These are phyloP conservation scores for Muscicapa adusta DNA, from an alignment of 2,113 vertebrate genomes.

Conservation along the genomic window DNA sequence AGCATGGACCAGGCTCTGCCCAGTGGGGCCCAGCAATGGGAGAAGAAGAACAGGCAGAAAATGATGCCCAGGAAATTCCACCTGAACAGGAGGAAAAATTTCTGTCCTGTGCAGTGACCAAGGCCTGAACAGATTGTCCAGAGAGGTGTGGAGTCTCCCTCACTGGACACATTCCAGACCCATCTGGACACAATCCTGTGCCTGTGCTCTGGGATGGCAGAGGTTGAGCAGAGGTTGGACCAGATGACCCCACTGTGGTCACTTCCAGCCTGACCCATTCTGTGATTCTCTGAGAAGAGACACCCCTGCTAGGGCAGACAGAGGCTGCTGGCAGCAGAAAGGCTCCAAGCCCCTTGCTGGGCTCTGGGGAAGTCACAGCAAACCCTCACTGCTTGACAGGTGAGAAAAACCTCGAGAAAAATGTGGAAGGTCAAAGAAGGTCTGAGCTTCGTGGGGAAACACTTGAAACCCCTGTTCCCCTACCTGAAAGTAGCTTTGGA, in stretches of 20 bases:
- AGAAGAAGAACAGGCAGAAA: background rate
- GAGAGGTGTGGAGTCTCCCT: background rate
- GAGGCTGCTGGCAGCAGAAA: background rate
- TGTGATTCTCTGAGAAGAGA: background rate
- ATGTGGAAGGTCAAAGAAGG: background rate
- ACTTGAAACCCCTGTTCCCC: accelerated
- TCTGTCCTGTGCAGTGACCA: background rate
- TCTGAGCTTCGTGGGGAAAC: accelerated
- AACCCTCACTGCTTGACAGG: background rate
- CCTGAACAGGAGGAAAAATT: background rate
- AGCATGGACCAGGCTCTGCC: background rate
- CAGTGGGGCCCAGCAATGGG: accelerated
- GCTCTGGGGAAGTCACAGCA: background rate
- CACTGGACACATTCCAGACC: background rate
- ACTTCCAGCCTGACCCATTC: background rate
- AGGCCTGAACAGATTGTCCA: background rate
- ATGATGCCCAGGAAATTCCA: background rate
- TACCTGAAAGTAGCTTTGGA: background rate
- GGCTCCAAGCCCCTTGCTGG: background rate
- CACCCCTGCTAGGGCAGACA: accelerated
- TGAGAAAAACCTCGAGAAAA: background rate
- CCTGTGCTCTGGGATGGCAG: background rate
- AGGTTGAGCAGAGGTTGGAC: background rate
- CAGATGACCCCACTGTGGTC: background rate
- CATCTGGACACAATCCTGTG: background rate